phyloP scores from a whole-genome alignment of 2,888 invertebrate genomes.

The Apamea crenata region DNA sequence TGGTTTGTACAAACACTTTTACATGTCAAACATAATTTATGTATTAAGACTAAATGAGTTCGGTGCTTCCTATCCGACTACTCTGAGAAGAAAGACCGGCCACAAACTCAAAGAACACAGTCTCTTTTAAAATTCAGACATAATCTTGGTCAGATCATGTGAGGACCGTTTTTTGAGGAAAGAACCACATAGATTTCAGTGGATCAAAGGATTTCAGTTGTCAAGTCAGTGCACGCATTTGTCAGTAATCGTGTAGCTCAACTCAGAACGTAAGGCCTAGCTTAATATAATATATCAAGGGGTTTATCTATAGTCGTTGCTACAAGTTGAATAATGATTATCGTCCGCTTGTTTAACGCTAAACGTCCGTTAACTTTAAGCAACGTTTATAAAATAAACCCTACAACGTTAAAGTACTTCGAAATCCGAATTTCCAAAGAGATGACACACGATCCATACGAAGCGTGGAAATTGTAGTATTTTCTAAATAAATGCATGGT shows the following conservation, averaged over 20 bases:
- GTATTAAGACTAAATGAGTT: not conserved
- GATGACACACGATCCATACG: conserved; percentile 5
- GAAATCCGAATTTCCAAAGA: not conserved
- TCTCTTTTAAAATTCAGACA: not conserved
- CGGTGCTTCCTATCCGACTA: not conserved
- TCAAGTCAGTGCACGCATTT: not conserved
- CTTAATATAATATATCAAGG: not conserved
- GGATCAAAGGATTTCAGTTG: not conserved
- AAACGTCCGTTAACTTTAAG: not conserved
- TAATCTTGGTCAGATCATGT: not conserved
- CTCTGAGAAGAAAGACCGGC: not conserved
- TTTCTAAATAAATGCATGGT: conserved; percentile 46
- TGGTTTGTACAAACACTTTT: not conserved
- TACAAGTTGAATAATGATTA: not conserved
- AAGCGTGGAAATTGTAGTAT: conserved; percentile 39
- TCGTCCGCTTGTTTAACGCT: not conserved
- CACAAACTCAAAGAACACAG: not conserved
- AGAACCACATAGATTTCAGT: not conserved
- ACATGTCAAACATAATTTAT: not conserved
- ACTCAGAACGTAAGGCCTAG: not conserved
- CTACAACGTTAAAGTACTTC: not conserved
- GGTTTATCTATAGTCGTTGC: not conserved
- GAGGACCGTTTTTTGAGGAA: not conserved
- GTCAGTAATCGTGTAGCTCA: not conserved
- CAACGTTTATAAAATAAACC: not conserved